Percentiles rank a stretch among this genome's conserved stretches.
Conservation (phyloP, 2,888 invertebrate species). For the Phyto melanocephala region DNA sequence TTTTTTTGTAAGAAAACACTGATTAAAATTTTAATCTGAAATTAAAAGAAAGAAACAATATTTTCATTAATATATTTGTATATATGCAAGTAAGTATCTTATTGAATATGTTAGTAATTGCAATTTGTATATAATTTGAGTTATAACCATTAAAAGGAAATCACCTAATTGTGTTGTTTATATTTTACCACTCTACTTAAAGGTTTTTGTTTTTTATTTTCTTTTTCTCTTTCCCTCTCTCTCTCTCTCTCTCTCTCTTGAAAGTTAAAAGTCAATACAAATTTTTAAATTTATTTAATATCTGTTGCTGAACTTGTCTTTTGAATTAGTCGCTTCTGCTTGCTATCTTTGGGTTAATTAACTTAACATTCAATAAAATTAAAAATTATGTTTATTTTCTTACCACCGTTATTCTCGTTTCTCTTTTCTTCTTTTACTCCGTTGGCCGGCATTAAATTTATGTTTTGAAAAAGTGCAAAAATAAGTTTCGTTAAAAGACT, state of each 20-base stretch:
- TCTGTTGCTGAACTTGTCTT: background rate
- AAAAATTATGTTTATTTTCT: conserved; percentile 31
- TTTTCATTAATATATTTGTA: too few species aligned
- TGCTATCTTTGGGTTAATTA: conserved; percentile 46
- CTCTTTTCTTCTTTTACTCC: background rate
- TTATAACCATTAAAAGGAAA: conserved; percentile 31
- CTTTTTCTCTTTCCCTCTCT: background rate
- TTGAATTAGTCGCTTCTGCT: background rate
- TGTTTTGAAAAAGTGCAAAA: background rate
- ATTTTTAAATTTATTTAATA: conserved; percentile 9
- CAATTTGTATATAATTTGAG: background rate
- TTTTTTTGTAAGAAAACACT: too few species aligned
- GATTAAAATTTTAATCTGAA: conserved; percentile 43
- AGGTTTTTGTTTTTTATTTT: background rate
- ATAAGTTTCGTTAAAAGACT: background rate
- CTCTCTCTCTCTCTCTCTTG: too few species aligned
- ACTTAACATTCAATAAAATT: conserved; percentile 43
- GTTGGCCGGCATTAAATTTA: background rate
- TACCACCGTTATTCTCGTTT: conserved; percentile 25
- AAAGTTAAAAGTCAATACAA: conserved; percentile 21
- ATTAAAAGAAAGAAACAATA: background rate
- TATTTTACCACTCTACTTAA: too few species aligned
- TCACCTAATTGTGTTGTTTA: background rate
- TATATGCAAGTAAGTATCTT: too few species aligned
- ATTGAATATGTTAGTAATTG: too few species aligned